A percentile compares a stretch with the other conserved stretches of the same genome.
Conservation (phyloP, 1,140 invertebrate species). For the Elymnias hypermnestra region DNA sequence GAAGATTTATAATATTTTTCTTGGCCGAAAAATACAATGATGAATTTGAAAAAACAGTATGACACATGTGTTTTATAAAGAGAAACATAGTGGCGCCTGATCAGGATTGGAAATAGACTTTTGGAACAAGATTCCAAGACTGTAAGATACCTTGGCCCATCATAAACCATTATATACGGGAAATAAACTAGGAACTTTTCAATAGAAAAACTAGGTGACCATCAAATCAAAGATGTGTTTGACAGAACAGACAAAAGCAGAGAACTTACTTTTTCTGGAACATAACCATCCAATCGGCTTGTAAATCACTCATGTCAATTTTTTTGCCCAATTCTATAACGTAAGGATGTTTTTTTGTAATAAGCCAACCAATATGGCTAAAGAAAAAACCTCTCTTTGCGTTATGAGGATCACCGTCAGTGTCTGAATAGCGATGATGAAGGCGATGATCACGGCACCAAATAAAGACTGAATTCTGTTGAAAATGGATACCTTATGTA, state of each 20-base stretch:
- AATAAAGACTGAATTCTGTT: slow-evolving; percentile 62
- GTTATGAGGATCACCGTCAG: slow-evolving; percentile 82
- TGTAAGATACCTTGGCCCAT: no score
- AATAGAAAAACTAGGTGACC: no score
- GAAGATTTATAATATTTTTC: no score
- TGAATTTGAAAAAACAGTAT: no score
- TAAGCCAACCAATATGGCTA: slow-evolving; percentile 82
- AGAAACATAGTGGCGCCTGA: no score
- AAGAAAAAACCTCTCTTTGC: slow-evolving; percentile 82
- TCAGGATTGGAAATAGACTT: no score
- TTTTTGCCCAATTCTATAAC: slow-evolving; percentile 77
- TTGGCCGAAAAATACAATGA: no score
- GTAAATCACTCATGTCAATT: slow-evolving; percentile 84
- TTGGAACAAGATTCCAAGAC: no score
- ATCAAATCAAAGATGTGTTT: no score
- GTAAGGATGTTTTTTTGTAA: slow-evolving; percentile 79
- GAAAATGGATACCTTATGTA: not conserved
- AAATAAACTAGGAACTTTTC: slow-evolving; percentile 4
- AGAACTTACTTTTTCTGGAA: slow-evolving; percentile 83
- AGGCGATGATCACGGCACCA: slow-evolving; percentile 81
- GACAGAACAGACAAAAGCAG: no score
- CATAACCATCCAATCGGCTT: slow-evolving; percentile 83
- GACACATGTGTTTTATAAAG: no score
- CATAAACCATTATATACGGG: no score
- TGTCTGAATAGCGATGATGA: slow-evolving; percentile 83